These are phyloP conservation scores for Stictocephala bisonia DNA, from an alignment of 2,888 invertebrate species.

Conservation along the genomic window DNA sequence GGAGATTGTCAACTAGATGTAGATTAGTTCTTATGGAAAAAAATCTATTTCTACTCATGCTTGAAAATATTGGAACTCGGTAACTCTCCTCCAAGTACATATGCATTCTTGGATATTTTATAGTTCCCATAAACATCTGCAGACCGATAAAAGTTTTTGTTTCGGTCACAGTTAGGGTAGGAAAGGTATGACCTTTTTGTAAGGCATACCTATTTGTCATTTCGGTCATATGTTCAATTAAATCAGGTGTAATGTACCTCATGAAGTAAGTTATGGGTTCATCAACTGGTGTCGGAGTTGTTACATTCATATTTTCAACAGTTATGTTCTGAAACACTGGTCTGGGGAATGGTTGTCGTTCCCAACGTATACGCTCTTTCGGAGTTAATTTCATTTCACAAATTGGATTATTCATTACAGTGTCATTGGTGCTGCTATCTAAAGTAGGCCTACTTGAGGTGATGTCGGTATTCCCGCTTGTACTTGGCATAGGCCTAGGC, in stretches of 20 bases:
- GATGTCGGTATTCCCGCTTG: too few relatives aligned
- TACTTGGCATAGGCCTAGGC: too few relatives aligned
- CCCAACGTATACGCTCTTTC: conserved; percentile 16
- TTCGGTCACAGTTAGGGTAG: background rate
- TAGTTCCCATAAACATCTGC: conserved; percentile 9
- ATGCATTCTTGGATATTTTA: conserved; percentile 7
- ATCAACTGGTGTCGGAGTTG: conserved; percentile 3
- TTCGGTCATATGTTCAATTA: conserved; percentile 1
- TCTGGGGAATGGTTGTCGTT: conserved; percentile 3
- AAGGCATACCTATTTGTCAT: conserved; percentile 9
- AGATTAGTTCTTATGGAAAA: conserved; percentile 13
- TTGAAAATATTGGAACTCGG: background rate
- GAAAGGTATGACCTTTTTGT: background rate
- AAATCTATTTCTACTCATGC: conserved; percentile 28
- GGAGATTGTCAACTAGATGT: conserved; percentile 10
- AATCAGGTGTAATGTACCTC: conserved; percentile 32
- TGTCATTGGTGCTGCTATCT: background rate
- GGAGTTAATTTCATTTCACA: background rate
- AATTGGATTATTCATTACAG: background rate
- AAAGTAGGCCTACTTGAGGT: too few relatives aligned
- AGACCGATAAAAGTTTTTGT: conserved; percentile 6
- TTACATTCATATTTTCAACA: background rate
- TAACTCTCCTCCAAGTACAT: conserved; percentile 22
- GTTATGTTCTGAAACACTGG: conserved; percentile 6
- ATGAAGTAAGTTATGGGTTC: conserved; percentile 17